Percentiles rank a stretch among this genome's conserved stretches.
These are phyloP conservation scores for Operophtera brumata DNA, from an alignment of 2,888 invertebrate genomes.

Conservation along the genomic window DNA sequence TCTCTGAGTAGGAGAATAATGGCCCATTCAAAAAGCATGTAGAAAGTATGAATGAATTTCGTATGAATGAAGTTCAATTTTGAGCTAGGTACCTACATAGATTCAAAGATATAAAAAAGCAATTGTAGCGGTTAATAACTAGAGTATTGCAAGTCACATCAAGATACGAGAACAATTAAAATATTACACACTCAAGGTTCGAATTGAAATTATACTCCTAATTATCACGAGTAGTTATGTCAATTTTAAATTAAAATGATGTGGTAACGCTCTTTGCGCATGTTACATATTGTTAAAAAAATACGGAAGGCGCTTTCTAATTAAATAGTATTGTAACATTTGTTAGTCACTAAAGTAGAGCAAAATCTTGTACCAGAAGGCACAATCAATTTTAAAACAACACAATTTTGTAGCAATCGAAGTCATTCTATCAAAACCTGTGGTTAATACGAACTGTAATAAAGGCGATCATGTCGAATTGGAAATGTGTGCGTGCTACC, in stretches of 20 bases:
- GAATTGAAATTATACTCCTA: slow-evolving; percentile 5
- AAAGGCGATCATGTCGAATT: slow-evolving; percentile 30
- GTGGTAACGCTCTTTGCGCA: slow-evolving; percentile 2
- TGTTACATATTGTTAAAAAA: not conserved
- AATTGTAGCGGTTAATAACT: slow-evolving; percentile 5
- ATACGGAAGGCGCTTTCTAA: slow-evolving; percentile 1
- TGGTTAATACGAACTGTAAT: slow-evolving; percentile 15
- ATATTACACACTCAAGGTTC: slow-evolving; percentile 12
- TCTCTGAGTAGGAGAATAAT: not conserved
- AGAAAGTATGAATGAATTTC: not conserved
- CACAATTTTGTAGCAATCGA: slow-evolving; percentile 1
- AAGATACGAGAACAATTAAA: slow-evolving; percentile 1
- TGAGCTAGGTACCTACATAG: not conserved
- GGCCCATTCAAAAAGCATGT: not conserved
- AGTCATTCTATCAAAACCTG: slow-evolving; percentile 13
- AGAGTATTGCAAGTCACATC: slow-evolving; percentile 18
- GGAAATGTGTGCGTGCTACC: slow-evolving; percentile 29
- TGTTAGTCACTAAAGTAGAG: not conserved
- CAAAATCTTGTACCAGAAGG: no score
- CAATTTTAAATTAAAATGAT: slow-evolving; percentile 18
- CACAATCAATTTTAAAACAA: not conserved
- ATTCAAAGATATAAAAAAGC: slow-evolving; percentile 8
- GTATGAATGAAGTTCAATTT: slow-evolving; percentile 8
- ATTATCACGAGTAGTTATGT: slow-evolving; percentile 11
- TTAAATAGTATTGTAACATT: not conserved